Evolutionary conservation across 2,113 vertebrate genomes (phyloP), one percentile per base, ranked within the genome.

Genomic region (Scophthalmus maximus): DNA sequence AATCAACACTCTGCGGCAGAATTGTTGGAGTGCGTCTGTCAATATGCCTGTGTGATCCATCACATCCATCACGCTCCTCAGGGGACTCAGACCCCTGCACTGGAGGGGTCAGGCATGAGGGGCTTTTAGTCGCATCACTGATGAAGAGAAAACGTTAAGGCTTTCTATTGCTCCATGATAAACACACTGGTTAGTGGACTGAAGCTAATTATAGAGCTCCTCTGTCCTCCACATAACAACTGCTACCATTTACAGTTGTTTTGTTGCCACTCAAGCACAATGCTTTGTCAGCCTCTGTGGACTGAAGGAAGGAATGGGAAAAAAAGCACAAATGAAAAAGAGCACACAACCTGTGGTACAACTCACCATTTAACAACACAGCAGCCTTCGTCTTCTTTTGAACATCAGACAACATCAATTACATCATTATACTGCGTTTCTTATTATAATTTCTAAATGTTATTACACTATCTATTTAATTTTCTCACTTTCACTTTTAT

Each of bases 61-160:
- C 81, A 84, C 68, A 68, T 73, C 40, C 63, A 74, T 79, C 68
- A 68, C 30, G n/a, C 68, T 85, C 85, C 68, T 82, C 44, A 6
- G 75, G 88, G 84, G 83, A 72, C 69, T 73, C 50, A 62, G 51
- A 59, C 72, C 53, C 32, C 59, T 51, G n/a, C 55, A 60, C 59
- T 57, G 79, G 55, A 30, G 51, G 40, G 89, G 86, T 89, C 81
- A 84, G 65, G 65, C 51, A 73, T 29, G 66, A 76, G 57, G 59
- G 56, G 81, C 84, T 91, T 91, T 90, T 79, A 88, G 81, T 59
- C 74, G 68, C 57, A 15, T 66, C 57, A 66, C 58, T 76, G 83
- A 92, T 90, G 83, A 92, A 85, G 81, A 79, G 73, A 86, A 89
- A 87, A 75, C 85, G 84, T 81, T 81, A 72, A 76, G 42, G 78